Evolutionary conservation across 2,113 vertebrate genomes (phyloP), one percentile per base, ranked within the genome.

Genomic region (Corapipo altera): DNA sequence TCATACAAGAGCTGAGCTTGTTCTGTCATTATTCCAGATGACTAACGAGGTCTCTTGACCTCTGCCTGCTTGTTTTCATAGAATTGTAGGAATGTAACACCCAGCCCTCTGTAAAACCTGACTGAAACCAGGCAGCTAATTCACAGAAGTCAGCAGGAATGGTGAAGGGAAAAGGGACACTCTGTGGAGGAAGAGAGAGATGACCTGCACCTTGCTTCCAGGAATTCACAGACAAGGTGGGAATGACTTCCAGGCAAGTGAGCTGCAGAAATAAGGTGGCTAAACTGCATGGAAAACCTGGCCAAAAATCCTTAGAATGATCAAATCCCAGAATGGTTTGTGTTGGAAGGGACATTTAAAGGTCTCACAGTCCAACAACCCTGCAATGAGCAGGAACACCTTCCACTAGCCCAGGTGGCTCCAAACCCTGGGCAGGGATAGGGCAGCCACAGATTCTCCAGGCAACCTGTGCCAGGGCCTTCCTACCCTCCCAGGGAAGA

Each of bases 371-470:
- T 43, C 9, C 54, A 9, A 48, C 15, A 11, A 20, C 7, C 17
- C 12, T 41, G 21, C 28, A 41, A 24, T 6, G 23, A 12, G 27
- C 39, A 89, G 30, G 8, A 21, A 13, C 48, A 55, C 9, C 35
- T 70, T 23, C 18, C 9, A 24, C 18, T 16, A 2, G 2, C 24
- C 32, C 35, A 77, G 35, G 35, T 4, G 49, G 4, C 2, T 77
- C 49, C 39, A 26, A 54, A 11, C 16, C n/a, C 20, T 0, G 0
- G 41, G 5, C 30, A 70, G 13, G 13, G 33, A 69, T 2, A 1
- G 11, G 6, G 5, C 78, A 89, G 71, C 17, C 64, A 70, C 39
- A 54, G n/a, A 5, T 46, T 2, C 5, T 41, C 39, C 41, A 48
- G n/a, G 6, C 10, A 69, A 1, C 30, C 15, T 16, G 6, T 48